Base-by-base conservation (phyloP, 2,113 vertebrate genomes). In the Lethenteron reissneri region DNA sequence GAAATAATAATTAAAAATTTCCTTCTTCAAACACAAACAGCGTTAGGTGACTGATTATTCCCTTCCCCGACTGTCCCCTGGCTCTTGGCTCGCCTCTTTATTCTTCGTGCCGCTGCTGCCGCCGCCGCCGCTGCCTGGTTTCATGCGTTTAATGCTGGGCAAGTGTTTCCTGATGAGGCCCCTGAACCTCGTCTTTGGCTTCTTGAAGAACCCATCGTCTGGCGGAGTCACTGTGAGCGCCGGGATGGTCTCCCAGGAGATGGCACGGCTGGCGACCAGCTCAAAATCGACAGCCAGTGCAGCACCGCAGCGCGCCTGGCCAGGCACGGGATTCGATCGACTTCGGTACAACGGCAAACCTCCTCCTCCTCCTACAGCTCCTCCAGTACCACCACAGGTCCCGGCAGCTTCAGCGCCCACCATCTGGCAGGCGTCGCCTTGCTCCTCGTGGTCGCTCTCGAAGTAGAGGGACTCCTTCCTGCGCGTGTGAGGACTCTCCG, bases 381-480 rank as follows among this genome's bases (percentile, higher is more conserved):
- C 25, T 25, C 25, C 41, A 41, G 41, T 41, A 41, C 41, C 41
- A 41, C 41, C 41, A 41, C 41, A 41, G 41, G 41, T 41, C 41
- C 41, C 41, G 41, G 41, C 41, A 41, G 41, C 41, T 41, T 41
- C 41, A 41, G 1, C 41, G 41, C 5, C 41, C 41, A 41, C 41
- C 41, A 41, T 41, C 41, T 41, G 14, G 73, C 70, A 9, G 77
- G 11, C 8, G 77, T 13, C 71, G 73, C 17, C 75, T 74, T 79
- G 57, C 1, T 78, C 75, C 70, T 74, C 72, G 71, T 41, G 58
- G 3, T 77, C 72, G n/a, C 70, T 58, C 4, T 82, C 79, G 60
- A 83, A 85, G 73, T 83, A 83, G 2, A 83, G 75, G 1, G 75
- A 81, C 64, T 85, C 79, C 71, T 82, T 83, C 68, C 78, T 80